phyloP scores from a whole-genome alignment of 1,140 invertebrate species.

The Apis mellifera region Amel_HAv3.1 CM009937.2:12535501-12536000 shows the following conservation, averaged over 20 bases:
- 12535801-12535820: too few species aligned
- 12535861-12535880: not conserved
- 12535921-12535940: not conserved
- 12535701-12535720: slow-evolving; percentile 37
- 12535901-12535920: not conserved
- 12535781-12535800: slow-evolving; percentile 18
- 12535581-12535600: slow-evolving; percentile 38
- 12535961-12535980: not conserved
- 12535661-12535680: slow-evolving; percentile 28
- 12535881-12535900: not conserved
- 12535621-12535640: slow-evolving; percentile 18
- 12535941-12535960: not conserved
- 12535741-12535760: slow-evolving; percentile 1
- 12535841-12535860: not conserved
- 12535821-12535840: not conserved
- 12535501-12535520: slow-evolving; percentile 31
- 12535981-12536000: not conserved
- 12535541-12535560: slow-evolving; percentile 59
- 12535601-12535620: slow-evolving; percentile 25
- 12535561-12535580: slow-evolving; percentile 59
- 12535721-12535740: slow-evolving; percentile 20
- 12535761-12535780: not conserved
- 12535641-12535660: slow-evolving; percentile 5
- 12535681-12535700: slow-evolving; percentile 51
- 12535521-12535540: slow-evolving; percentile 55